Evolutionary conservation across 2,797 vertebrate genomes (phyloP), one percentile per base, ranked within the genome.

Genomic region (Myripristis jacobus): DNA sequence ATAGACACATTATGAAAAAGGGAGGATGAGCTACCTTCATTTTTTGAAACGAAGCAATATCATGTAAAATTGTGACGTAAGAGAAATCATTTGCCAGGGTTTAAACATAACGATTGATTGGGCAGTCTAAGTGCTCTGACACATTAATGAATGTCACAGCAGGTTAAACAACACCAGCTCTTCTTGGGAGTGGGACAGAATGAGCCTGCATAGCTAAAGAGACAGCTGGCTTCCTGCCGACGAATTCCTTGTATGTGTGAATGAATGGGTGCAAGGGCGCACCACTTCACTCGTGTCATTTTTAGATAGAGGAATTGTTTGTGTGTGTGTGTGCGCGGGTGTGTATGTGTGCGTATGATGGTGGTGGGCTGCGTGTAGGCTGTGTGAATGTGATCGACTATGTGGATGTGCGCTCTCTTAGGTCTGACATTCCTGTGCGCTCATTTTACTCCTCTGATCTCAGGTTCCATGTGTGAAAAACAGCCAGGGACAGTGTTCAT

Each of bases 401-500:
- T 46, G 59, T 47, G 50, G 27, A 10, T 58, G 70, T 44, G 44
- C 0, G n/a, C 56, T 48, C 59, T 68, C 69, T 76, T 66, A 75
- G 77, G 62, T 81, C 69, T 82, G 67, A 84, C 89, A 88, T 89
- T 77, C 83, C 77, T 69, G 67, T 52, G 0, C 73, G 84, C 90
- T 94, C 91, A 81, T 92, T 93, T 95, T 94, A 93, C 94, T 86
- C 81, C 82, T 79, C 85, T 87, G 88, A 90, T 92, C 92, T 95
- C 92, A 87, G 85, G 92, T 95, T 95, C 90, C 94, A 81, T 70
- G 87, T 94, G 93, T 93, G 92, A 94, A 91, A 92, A 94, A 93
- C 85, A 86, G 87, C 90, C 93, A 89, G 87, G 82, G 68, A 82
- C 68, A 31, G 55, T 68, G 87, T 96, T 91, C 92, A 95, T 96